Conservation (phyloP, 1,140 invertebrate genomes). For the Eupristina koningsbergeri region DNA sequence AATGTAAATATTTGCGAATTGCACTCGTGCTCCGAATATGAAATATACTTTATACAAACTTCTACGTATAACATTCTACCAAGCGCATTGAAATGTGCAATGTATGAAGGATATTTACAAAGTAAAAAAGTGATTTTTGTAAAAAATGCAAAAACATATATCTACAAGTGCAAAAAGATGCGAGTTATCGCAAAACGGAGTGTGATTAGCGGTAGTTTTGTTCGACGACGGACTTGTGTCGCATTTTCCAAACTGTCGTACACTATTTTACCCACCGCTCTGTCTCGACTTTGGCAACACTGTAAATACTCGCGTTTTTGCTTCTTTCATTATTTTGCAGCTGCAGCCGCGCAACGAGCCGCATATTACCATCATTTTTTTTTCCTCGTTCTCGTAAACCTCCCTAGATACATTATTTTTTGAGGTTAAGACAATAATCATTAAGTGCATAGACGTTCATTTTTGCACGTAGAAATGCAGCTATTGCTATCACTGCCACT, state of each 20-base stretch:
- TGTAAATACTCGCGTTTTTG: slow-evolving; percentile 16
- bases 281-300: neutral
- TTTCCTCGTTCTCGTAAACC: neutral
- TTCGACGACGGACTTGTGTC: neutral
- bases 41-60: no score
- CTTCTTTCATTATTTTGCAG: slow-evolving; percentile 4
- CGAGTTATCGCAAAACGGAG: neutral
- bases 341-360: neutral
- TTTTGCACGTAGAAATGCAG: neutral
- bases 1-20: no score
- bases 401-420: neutral
- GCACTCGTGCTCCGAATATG: no score
- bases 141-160: neutral
- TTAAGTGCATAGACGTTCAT: neutral
- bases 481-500: neutral
- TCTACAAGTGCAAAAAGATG: neutral
- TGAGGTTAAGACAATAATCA: neutral
- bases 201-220: neutral
- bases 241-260: no score
- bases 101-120: no score
- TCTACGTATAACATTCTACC: no score
- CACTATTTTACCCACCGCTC: neutral
- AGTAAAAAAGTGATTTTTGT: no score
- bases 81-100: no score
- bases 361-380: neutral